Conservation (phyloP, 1,140 invertebrate genomes). For the Trachelipus rathkii region DNA sequence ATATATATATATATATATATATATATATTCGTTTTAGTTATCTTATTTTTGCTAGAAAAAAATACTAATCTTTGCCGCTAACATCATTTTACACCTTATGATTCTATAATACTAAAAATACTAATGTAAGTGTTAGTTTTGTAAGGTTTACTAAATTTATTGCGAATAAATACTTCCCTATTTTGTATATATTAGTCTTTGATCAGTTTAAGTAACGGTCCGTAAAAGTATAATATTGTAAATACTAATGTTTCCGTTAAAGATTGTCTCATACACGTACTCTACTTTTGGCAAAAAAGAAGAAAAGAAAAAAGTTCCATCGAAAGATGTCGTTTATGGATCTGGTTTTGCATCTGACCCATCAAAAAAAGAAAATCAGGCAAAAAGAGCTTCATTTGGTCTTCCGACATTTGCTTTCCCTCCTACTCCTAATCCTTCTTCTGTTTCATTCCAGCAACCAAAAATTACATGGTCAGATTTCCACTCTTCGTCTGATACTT, state of each 20-base stretch:
- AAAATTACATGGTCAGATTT: not conserved
- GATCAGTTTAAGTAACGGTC: no score
- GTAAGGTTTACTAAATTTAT: no score
- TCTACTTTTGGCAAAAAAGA: not conserved
- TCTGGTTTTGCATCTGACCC: not conserved
- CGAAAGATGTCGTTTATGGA: slow-evolving; percentile 4
- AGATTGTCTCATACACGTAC: not conserved
- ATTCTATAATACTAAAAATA: no score
- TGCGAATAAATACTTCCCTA: no score
- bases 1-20: no score
- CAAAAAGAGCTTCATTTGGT: not conserved
- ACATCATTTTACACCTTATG: no score
- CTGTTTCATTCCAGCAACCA: not conserved
- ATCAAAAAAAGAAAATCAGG: not conserved
- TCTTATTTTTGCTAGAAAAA: no score
- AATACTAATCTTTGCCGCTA: no score
- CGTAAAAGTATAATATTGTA: no score
- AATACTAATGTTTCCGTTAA: not conserved
- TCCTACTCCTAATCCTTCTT: not conserved
- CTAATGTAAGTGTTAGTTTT: no score
- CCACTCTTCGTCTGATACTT: not conserved
- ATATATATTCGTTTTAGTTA: no score
- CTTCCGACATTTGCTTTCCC: not conserved
- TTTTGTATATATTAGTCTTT: no score
- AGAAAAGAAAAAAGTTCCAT: not conserved